Base-by-base conservation (phyloP, 2,113 vertebrate species). In the Periophthalmodon schlosseri region DNA sequence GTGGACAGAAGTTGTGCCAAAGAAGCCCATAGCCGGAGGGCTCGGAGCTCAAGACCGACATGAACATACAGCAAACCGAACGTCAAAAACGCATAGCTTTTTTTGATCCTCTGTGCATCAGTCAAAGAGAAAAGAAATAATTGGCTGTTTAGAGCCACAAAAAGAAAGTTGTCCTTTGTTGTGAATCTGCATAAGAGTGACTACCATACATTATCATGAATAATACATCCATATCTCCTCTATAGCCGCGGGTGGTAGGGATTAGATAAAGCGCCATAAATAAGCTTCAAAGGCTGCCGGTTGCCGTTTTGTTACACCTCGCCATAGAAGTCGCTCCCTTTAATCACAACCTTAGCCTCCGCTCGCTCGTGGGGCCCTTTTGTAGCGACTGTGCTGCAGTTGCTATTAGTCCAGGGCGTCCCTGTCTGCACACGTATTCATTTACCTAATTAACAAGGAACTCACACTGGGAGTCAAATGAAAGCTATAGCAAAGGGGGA, bases 381-480 rank as follows among this genome's bases (percentile, higher is more conserved):
- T 89, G 91, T 92, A 88, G 89, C 80, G 71, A 89, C 82, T 82
- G 85, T 84, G 82, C 82, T 73, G 69, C 82, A 82, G 83, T 89
- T 54, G 79, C 84, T 89, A 90, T 88, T 88, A 85, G 81, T 79
- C 85, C 9, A 6, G 82, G 84, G 87, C 78, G 86, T 84, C 86
- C 80, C 78, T 70, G 77, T 86, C 79, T 84, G 82, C 83, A 90
- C 87, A 88, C 82, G 68, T 89, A 87, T 87, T 89, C 92, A 88
- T 92, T 90, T 91, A 92, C 89, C 92, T 91, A 93, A 93, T 93
- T 92, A 94, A 92, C 90, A 92, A 74, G 21, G 91, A 84, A 81
- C 84, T 88, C 91, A 93, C 87, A 91, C 91, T 91, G 89, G 86
- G 90, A 89, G 86, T 91, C 90, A 84, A 90, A 91, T 90, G 90